phyloP scores from a whole-genome alignment of 2,797 vertebrate genomes.

The Neoniphon sammara region DNA sequence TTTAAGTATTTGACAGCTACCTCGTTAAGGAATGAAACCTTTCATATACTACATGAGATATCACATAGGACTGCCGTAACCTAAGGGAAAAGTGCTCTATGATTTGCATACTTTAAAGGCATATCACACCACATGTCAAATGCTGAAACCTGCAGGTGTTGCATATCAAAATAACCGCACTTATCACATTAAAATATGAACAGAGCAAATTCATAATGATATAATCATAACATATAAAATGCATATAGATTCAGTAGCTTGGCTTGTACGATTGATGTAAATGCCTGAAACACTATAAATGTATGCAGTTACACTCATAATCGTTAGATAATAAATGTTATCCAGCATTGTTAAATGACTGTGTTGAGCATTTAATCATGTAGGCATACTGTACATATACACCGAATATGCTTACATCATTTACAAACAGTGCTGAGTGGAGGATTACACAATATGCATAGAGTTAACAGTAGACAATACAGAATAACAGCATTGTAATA shows the following conservation, averaged over 20 bases:
- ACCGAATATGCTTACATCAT: no score
- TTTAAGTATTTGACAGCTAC: not conserved
- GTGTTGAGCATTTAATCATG: no score
- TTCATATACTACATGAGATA: not conserved
- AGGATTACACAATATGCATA: not conserved
- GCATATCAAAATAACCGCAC: not conserved
- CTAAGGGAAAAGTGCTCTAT: not conserved
- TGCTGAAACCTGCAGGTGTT: not conserved
- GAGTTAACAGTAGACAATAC: no score
- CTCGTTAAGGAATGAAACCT: not conserved
- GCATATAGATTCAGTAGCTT: not conserved
- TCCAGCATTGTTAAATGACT: not conserved
- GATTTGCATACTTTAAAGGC: not conserved
- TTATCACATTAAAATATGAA: slow-evolving; percentile 3
- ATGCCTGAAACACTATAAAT: not conserved
- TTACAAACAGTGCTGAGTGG: not conserved
- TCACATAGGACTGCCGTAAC: not conserved
- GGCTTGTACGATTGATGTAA: not conserved
- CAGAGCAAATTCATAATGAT: not conserved
- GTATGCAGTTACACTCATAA: no score
- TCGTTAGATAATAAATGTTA: not conserved
- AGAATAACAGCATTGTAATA: no score
- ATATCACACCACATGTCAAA: not conserved
- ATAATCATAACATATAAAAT: not conserved
- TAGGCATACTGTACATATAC: no score